phyloP scores from a whole-genome alignment of 2,113 vertebrate genomes.

The Arothron firmamentum region DNA sequence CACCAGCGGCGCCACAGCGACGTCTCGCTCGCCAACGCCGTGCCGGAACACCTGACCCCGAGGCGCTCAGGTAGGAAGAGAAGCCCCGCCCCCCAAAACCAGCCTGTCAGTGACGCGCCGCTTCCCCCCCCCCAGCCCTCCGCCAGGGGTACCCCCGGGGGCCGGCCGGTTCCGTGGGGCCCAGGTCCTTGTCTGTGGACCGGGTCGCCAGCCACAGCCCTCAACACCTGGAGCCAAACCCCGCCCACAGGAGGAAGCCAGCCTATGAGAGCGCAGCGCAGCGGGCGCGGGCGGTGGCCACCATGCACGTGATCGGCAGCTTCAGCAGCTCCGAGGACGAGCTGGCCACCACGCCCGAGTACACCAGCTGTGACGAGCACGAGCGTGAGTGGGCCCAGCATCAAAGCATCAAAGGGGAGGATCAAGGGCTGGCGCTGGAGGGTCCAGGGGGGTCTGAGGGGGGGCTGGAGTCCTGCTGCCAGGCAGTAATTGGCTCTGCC shows the following conservation, averaged over 20 bases:
- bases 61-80: constrained; percentile 26
- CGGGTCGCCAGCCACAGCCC: constrained; percentile 78
- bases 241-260: constrained; percentile 80
- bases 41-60: constrained; percentile 51
- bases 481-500: constrained; percentile 37
- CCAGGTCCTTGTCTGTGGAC: constrained; percentile 86
- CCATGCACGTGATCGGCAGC: constrained; percentile 85
- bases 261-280: constrained; percentile 77
- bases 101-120: not conserved
- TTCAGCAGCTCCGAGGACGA: constrained; percentile 96
- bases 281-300: constrained; percentile 81
- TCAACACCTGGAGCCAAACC: constrained; percentile 86
- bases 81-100: not conserved
- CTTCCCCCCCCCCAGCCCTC: constrained; percentile 37
- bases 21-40: constrained; percentile 73
- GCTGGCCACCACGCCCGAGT: constrained; percentile 82
- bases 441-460: not conserved
- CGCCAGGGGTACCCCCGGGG: constrained; percentile 74
- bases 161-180: constrained; percentile 76
- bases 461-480: constrained; percentile 4
- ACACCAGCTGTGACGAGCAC: constrained; percentile 91
- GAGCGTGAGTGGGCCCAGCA: constrained; percentile 84
- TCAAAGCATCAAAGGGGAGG: too few relatives aligned
- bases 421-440: not conserved
- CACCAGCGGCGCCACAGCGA: constrained; percentile 94